phyloP scores from a whole-genome alignment of 92 coral and sea anemone genomes.

The Paramuricea clavata region DNA sequence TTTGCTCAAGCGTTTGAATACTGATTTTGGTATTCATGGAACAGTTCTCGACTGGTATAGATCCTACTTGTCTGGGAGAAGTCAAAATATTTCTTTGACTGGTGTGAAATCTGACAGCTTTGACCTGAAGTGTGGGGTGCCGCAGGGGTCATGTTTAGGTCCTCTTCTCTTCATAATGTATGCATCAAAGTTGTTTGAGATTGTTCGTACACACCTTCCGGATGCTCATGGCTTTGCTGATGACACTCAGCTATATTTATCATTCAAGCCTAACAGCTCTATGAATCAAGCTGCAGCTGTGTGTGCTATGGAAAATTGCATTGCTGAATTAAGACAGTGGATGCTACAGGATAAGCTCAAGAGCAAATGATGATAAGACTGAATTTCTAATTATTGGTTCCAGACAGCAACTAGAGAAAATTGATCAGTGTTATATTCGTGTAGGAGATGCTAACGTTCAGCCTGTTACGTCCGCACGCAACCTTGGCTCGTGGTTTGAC shows the following conservation, averaged over 20 bases:
- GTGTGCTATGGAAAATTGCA: neutral
- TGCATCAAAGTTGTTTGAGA: neutral
- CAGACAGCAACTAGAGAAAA: conserved; percentile 47
- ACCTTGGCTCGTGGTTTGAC: conserved; percentile 9
- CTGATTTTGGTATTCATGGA: neutral
- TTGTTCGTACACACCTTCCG: neutral
- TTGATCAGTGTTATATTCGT: conserved; percentile 24
- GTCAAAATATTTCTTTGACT: neutral
- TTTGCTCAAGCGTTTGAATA: neutral
- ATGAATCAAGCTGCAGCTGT: neutral
- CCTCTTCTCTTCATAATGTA: neutral
- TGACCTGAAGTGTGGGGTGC: neutral
- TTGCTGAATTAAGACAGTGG: neutral
- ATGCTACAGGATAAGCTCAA: neutral
- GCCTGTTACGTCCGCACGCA: neutral
- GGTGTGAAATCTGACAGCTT: neutral
- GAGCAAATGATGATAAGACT: neutral
- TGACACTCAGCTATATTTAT: neutral
- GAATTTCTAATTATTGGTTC: conserved; percentile 57
- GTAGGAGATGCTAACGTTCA: conserved; percentile 35
- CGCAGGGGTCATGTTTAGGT: neutral
- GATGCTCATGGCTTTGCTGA: conserved; percentile 8
- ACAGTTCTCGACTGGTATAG: neutral
- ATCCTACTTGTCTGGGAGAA: neutral
- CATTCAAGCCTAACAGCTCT: neutral